Evolutionary conservation across 37 sponge, comb jelly and placozoan genomes (phyloP), one percentile per base, ranked within the genome.

Genomic region (Diacarnus erythraeanus): DNA sequence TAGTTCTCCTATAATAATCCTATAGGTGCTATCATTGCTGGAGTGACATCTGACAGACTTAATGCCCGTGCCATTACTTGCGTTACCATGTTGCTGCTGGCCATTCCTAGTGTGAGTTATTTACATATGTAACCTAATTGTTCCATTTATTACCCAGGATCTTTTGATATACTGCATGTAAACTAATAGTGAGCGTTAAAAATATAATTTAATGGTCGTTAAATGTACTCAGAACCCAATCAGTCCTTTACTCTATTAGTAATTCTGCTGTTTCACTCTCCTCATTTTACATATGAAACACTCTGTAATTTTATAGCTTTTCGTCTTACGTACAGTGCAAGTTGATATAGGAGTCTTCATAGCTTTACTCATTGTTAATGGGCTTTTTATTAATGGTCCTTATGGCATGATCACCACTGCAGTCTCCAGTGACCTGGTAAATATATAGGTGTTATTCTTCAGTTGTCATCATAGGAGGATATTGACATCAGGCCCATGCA

Each of bases 331-430:
- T n/a, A 9, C 58, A 30, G 17, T 65, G 29, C 10, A 47, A 15
- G 51, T 47, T 12, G 12, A 47, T 47, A 6, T 56, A 66, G 43
- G 47, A 18, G 36, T 69, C 25, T 84, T 38, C 39, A 64, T 77
- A 15, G 91, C 71, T 29, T 83, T 94, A 15, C 71, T 89, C 21
- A 67, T 82, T 18, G n/a, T 91, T 22, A 72, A 71, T 69, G 97
- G 97, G 2, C 41, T 76, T 30, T 75, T 86, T 42, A 76, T 91
- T 40, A 97, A 91, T 72, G 97, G 94, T 1, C 94, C 97, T 0
- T 91, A 93, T 60, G 85, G 82, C 20, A 74, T 97, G 63, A 93
- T 97, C 36, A 91, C 97, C 18, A 91, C 97, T 38, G 97, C 97
- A 8, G 89, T 97, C 36, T 85, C 89, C 35, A 93, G 89, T 69